These are phyloP conservation scores for Malurus melanocephalus DNA, from an alignment of 2,113 vertebrate genomes.

Conservation along the genomic window DNA sequence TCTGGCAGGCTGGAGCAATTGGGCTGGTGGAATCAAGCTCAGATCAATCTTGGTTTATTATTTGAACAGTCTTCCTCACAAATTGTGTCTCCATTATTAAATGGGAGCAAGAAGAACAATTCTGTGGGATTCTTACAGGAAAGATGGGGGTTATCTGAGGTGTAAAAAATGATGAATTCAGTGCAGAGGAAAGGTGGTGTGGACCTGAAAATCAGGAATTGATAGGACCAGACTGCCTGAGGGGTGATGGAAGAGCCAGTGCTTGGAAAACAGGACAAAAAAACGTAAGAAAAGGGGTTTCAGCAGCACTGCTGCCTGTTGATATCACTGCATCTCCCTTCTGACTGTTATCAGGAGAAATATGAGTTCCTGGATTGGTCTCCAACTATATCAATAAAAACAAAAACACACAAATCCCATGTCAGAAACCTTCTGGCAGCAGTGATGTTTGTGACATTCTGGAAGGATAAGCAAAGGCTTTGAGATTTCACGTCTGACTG, in stretches of 20 bases:
- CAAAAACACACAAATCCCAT: accelerated
- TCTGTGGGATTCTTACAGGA: neutral
- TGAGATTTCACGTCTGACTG: neutral
- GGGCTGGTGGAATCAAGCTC: neutral
- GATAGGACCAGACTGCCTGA: neutral
- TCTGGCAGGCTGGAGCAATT: conserved; percentile 34
- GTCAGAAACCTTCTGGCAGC: neutral
- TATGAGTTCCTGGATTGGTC: neutral
- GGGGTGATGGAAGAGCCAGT: neutral
- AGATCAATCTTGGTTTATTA: conserved; percentile 14
- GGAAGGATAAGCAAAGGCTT: neutral
- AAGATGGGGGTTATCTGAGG: neutral
- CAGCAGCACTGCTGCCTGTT: neutral
- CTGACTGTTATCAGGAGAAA: neutral
- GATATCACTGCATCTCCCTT: neutral
- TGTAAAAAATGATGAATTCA: neutral
- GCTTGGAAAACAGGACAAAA: neutral
- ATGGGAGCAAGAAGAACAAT: neutral
- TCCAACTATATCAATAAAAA: neutral
- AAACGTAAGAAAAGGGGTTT: neutral
- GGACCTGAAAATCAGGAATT: neutral
- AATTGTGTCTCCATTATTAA: neutral
- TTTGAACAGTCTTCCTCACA: conserved; percentile 13
- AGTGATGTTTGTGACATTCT: neutral
- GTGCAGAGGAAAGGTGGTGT: neutral